Percentiles rank a stretch among this genome's conserved stretches.
These are phyloP conservation scores for Chelidonichthys spinosus DNA, from an alignment of 2,797 vertebrate genomes.

Conservation along the genomic window DNA sequence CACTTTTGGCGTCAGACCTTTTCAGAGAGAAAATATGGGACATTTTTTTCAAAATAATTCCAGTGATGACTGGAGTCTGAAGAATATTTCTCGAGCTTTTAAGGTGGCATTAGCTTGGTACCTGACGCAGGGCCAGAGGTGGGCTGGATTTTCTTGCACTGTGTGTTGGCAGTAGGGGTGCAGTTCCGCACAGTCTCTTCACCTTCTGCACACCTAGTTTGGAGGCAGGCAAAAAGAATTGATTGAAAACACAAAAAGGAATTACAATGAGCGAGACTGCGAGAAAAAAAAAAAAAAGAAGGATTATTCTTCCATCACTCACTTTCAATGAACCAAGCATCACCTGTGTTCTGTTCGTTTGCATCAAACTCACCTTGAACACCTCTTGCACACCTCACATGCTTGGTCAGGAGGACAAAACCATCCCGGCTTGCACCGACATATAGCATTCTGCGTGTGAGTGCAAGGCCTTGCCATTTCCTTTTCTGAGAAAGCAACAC, in stretches of 20 bases:
- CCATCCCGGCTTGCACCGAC: conserved; percentile 72
- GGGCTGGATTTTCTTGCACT: conserved; percentile 67
- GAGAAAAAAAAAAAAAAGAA: background rate
- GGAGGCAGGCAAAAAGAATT: background rate
- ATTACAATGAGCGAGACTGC: background rate
- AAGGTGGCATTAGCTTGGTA: conserved; percentile 23
- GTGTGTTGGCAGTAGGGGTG: conserved; percentile 70
- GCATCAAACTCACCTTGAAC: conserved; percentile 69
- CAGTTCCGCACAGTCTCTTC: conserved; percentile 75
- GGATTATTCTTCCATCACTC: background rate
- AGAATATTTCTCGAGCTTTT: background rate
- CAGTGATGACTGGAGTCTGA: background rate
- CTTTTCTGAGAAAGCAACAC: conserved; percentile 73
- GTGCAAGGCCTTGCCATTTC: conserved; percentile 56
- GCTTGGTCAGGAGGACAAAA: conserved; percentile 79
- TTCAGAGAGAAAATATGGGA: background rate
- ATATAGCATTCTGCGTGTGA: conserved; percentile 62
- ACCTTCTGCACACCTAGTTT: conserved; percentile 72
- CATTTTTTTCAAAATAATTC: background rate
- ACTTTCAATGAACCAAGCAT: background rate
- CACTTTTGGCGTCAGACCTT: background rate
- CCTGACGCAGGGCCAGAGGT: conserved; percentile 18
- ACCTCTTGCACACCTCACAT: conserved; percentile 84
- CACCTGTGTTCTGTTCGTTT: background rate
- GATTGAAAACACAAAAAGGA: background rate